A percentile compares a stretch with the other conserved stretches of the same genome.
phyloP scores from a whole-genome alignment of 2,113 vertebrate genomes.

The Colossoma macropomum region DNA sequence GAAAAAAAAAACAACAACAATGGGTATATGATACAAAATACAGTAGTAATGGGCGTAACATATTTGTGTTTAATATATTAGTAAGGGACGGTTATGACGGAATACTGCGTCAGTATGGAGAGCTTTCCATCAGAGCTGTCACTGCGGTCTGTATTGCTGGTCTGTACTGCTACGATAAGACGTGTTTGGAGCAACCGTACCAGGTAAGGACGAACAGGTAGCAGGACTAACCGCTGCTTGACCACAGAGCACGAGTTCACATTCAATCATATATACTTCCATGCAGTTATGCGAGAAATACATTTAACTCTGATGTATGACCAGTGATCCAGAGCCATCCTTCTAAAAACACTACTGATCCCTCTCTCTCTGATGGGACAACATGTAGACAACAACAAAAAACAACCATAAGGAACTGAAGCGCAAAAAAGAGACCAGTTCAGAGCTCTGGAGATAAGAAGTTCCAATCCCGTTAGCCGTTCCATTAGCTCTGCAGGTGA shows the following conservation, averaged over 20 bases:
- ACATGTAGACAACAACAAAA: conserved; percentile 33
- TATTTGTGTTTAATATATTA: conserved; percentile 74
- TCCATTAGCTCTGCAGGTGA: conserved; percentile 61
- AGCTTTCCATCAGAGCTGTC: conserved; percentile 42
- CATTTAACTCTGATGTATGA: conserved; percentile 23
- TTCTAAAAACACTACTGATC: not conserved
- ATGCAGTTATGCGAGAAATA: conserved; percentile 48
- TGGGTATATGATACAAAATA: conserved; percentile 70
- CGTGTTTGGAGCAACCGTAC: not conserved
- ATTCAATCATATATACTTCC: conserved; percentile 51
- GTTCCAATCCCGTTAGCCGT: conserved; percentile 26
- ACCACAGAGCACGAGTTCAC: conserved; percentile 54
- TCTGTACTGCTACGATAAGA: conserved; percentile 1
- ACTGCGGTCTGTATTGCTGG: not conserved
- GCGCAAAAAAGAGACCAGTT: conserved; percentile 52
- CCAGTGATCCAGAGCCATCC: conserved; percentile 36
- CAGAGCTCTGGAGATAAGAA: conserved; percentile 22
- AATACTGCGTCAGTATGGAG: conserved; percentile 48
- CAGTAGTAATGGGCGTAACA: conserved; percentile 74
- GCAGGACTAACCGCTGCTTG: not conserved
- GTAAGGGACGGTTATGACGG: conserved; percentile 62
- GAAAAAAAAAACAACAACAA: conserved; percentile 14
- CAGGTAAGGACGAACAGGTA: conserved; percentile 5
- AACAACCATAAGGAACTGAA: conserved; percentile 12
- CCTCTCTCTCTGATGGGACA: conserved; percentile 44